Evolutionary conservation across 2,888 invertebrate genomes (phyloP).

Genomic region (Pseudeuparius sepicola): DNA sequence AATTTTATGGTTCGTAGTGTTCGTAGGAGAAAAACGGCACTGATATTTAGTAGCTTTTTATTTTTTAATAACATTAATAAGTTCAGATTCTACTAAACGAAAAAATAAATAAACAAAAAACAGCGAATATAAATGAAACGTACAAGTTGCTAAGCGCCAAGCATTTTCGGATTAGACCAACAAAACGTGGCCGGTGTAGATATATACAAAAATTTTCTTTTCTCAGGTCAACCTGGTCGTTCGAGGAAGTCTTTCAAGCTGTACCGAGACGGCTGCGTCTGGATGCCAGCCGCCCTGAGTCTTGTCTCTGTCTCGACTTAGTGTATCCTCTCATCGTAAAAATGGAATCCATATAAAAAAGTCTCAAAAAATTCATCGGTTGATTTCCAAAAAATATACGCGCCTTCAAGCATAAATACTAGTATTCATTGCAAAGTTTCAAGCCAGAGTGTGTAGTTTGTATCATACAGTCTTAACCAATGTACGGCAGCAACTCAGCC

Average conservation of each 20-base stretch:
- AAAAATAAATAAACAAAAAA: neutral
- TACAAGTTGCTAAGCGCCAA: slow-evolving; percentile 19
- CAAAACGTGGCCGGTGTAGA: slow-evolving; percentile 35
- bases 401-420: slow-evolving; percentile 29
- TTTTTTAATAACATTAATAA: no score
- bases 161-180: slow-evolving; percentile 19
- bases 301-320: slow-evolving; percentile 25
- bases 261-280: slow-evolving; percentile 13
- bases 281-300: slow-evolving; percentile 29
- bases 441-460: no score
- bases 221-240: slow-evolving; percentile 37
- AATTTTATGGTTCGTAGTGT: no score
- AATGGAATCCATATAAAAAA: slow-evolving; percentile 18
- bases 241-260: slow-evolving; percentile 27
- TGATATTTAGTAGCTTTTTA: no score
- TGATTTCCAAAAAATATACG: slow-evolving; percentile 21
- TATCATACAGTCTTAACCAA: slow-evolving; percentile 28
- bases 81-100: no score
- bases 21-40: no score
- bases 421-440: slow-evolving; percentile 12
- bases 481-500: slow-evolving; percentile 5
- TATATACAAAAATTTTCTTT: slow-evolving; percentile 36
- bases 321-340: slow-evolving; percentile 16
- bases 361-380: slow-evolving; percentile 22
- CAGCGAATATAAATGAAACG: slow-evolving; percentile 1